Base-by-base conservation (phyloP, 2,113 vertebrate genomes). In the Sylvia atricapilla region DNA sequence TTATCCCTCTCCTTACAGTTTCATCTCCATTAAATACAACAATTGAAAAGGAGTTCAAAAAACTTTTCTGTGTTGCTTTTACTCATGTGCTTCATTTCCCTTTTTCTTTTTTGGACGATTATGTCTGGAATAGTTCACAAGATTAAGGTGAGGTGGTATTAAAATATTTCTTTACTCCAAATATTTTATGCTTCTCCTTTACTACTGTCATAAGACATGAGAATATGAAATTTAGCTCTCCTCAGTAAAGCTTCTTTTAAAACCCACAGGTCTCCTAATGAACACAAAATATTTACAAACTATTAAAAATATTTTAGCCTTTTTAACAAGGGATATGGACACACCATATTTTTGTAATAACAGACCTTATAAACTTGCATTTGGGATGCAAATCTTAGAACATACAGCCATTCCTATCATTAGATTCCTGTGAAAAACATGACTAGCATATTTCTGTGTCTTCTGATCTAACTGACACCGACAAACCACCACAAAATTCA, bases 81-180 rank as follows among this genome's bases (percentile, higher is more conserved):
- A 47, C 14, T 73, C 95, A 89, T 35, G 23, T 49, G 60, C 81
- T 83, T 92, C 6, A 90, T 84, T 91, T 93, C 9, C 1, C 2
- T 11, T 52, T 35, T 43, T 39, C 8, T 37, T 23, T 52, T 59
- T 66, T 74, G 4, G 10, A 69, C 0, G 7, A 49, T 53, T 63
- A 53, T 33, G 25, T 69, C 31, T 18, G n/a, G 27, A 89, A 70
- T 20, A 87, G 37, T 25, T 76, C 7, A 37, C n/a, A 52, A 53
- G 37, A 60, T 28, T 58, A 63, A 44, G n/a, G 56, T 31, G 27
- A 81, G 25, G 25, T 75, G 46, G 92, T 92, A 84, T 68, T 68
- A 86, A 56, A 78, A 84, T 72, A 84, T 89, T 89, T 93, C 92
- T 95, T 92, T 69, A 63, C 79, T 90, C 43, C 22, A 92, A 97